Evolutionary conservation across 2,797 vertebrate species (phyloP).

Genomic region (Spinus olivaceus): DNA sequence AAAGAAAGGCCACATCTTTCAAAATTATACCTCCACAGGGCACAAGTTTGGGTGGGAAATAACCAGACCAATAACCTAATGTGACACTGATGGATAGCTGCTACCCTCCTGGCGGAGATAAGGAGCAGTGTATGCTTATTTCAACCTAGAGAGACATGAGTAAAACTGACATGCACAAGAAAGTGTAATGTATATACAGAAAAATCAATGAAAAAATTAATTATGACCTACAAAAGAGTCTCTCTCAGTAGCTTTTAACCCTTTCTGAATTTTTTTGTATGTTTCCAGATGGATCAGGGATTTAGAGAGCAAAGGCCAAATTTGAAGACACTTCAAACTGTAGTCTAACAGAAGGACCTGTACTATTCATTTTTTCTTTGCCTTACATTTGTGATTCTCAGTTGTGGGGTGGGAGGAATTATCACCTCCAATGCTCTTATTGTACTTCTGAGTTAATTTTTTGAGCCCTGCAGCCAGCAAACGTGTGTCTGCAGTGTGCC

Average conservation of each 20-base stretch:
- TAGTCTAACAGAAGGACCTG: neutral
- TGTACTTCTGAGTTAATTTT: neutral
- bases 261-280: neutral
- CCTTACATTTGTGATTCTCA: neutral
- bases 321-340: neutral
- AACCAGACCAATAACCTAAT: neutral
- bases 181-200: neutral
- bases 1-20: neutral
- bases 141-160: fast-evolving
- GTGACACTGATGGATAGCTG: neutral
- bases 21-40: neutral
- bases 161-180: neutral
- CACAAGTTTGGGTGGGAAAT: neutral
- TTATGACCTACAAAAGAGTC: neutral
- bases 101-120: neutral
- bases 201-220: neutral
- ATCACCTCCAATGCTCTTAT: neutral
- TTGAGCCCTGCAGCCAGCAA: neutral
- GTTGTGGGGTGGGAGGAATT: fast-evolving
- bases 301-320: neutral
- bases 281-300: neutral
- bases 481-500: fast-evolving
- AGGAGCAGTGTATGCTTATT: neutral
- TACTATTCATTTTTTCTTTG: neutral
- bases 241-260: neutral